Evolutionary conservation across 2,888 invertebrate genomes (phyloP), one percentile per base, ranked within the genome.

Genomic region (Leucoptera coffeella): DNA sequence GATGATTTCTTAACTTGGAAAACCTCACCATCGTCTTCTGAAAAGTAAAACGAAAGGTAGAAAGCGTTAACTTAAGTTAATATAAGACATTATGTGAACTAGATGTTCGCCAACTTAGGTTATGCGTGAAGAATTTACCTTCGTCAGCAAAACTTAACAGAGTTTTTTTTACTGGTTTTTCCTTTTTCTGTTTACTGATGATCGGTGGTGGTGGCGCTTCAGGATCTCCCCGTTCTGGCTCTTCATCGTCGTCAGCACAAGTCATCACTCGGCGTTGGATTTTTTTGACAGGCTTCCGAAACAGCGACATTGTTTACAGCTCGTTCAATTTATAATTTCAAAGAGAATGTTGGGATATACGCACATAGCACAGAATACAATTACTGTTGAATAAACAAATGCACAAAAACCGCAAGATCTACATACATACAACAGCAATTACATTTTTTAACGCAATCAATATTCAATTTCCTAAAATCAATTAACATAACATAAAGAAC

Each of bases 1-100:
- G 89, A 90, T 6, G 95, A 93, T 58, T 95, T 95, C 56, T 91
- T 93, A 26, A 96, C 89, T 76, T 93, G 87, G 58, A 96, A 95
- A 27, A 88, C 83, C 64, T 93, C 93, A 14, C 80, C 85, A 39
- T 48, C 85, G 39, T 49, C 50, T 49, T 87, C 87, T 43, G 9
- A 17, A 17, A 17, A 17, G 9, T 7, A 55, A 73, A 50, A 15
- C 43, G 45, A 3, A 11, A 22, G 22, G 6, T 5, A n/a, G 10
- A 11, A 8, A n/a, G 6, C 17, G 9, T 23, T 13, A 12, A 23
- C 7, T 11, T 7, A 11, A 12, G 8, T 11, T 23, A 12, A 3
- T 13, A 12, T 3, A 17, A 7, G 6, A 17, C 9, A 17, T 9
- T 17, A 17, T 6, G 6, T 17, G 17, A 17, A 6, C 17, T 9